A percentile compares a stretch with the other conserved stretches of the same genome.
phyloP scores from a whole-genome alignment of 2,113 vertebrate genomes.

The Natator depressus region DNA sequence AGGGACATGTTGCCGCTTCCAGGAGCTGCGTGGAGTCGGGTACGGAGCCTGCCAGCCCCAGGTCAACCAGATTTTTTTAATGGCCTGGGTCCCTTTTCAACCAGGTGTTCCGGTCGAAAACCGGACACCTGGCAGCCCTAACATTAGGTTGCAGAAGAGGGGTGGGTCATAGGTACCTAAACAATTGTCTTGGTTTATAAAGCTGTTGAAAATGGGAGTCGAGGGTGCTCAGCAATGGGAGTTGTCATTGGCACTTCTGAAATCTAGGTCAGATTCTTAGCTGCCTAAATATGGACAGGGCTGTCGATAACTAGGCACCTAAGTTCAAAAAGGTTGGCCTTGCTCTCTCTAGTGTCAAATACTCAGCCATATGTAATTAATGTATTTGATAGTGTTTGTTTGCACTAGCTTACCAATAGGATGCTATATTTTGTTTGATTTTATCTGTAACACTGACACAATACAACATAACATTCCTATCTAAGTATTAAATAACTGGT shows the following conservation, averaged over 20 bases:
- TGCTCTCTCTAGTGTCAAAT: fast-evolving
- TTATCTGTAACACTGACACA: not conserved
- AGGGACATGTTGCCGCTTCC: too few relatives aligned
- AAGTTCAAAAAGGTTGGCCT: not conserved
- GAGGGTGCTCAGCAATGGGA: fast-evolving
- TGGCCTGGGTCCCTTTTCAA: too few relatives aligned
- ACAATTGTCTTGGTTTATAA: fast-evolving
- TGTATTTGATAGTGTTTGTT: not conserved
- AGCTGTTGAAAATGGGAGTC: fast-evolving
- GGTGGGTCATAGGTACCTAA: not conserved
- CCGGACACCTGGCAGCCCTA: too few relatives aligned
- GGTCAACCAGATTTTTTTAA: too few relatives aligned
- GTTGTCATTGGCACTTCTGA: too few relatives aligned
- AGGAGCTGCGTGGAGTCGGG: too few relatives aligned
- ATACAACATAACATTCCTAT: not conserved
- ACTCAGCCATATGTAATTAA: not conserved
- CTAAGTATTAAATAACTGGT: not conserved
- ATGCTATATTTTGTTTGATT: not conserved
- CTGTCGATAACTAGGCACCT: not conserved
- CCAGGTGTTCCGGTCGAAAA: too few relatives aligned
- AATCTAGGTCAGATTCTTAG: not conserved
- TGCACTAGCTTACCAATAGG: not conserved
- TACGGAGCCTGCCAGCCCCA: too few relatives aligned
- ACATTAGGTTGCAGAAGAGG: not conserved
- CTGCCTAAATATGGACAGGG: not conserved